Evolutionary conservation across 2,888 invertebrate genomes (phyloP).

Genomic region (Anoplius nigerrimus): DNA sequence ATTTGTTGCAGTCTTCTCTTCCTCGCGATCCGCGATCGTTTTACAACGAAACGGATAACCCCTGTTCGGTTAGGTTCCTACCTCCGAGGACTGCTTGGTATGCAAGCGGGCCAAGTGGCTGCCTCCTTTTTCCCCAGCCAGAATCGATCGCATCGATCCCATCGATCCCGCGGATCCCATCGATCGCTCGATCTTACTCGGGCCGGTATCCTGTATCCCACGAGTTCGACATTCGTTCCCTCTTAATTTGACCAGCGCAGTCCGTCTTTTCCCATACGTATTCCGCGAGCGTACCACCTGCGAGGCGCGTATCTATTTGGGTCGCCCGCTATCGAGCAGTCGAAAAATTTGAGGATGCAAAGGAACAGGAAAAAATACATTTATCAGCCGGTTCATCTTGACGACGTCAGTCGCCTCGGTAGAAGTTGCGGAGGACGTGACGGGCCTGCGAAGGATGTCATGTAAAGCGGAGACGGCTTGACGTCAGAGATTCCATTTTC

Average conservation of each 20-base stretch:
- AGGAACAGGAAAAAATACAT: too few relatives aligned
- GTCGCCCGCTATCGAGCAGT: too few relatives aligned
- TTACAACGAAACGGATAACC: too few relatives aligned
- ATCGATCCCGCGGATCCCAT: background rate
- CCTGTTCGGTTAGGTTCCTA: background rate
- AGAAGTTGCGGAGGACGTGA: slow-evolving; percentile 19
- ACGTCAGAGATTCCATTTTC: too few relatives aligned
- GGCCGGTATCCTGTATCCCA: slow-evolving; percentile 33
- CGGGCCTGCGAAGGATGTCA: background rate
- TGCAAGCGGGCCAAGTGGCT: slow-evolving; percentile 20
- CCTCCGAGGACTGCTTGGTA: slow-evolving; percentile 33
- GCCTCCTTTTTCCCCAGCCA: slow-evolving; percentile 23
- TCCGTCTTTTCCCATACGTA: slow-evolving; percentile 23
- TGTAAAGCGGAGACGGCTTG: too few relatives aligned
- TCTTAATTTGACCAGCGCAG: slow-evolving; percentile 6
- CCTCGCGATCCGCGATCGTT: too few relatives aligned
- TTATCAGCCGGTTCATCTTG: too few relatives aligned
- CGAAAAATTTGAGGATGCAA: too few relatives aligned
- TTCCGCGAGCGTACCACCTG: background rate
- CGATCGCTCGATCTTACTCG: slow-evolving; percentile 24
- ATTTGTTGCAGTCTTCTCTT: too few relatives aligned
- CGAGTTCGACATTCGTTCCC: slow-evolving; percentile 22
- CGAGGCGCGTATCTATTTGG: too few relatives aligned
- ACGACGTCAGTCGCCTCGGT: background rate
- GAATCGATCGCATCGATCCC: slow-evolving; percentile 40